These are phyloP conservation scores for Oncopodura yosiiana DNA, from an alignment of 1,140 invertebrate species.

Conservation along the genomic window DNA sequence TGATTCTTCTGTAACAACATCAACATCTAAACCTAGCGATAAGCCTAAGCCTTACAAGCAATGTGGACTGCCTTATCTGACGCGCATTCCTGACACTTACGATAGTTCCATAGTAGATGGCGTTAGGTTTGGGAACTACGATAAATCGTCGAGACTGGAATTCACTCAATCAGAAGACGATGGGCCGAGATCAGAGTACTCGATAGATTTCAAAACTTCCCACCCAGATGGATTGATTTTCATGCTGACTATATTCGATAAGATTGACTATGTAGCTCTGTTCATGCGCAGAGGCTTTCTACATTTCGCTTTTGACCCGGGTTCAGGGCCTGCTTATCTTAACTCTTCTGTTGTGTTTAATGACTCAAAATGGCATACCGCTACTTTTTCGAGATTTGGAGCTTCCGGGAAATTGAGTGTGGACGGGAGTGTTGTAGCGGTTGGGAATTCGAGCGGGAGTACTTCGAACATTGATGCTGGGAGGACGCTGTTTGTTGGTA, in stretches of 20 bases:
- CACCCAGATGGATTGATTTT: slow-evolving; percentile 71
- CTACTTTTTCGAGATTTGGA: slow-evolving; percentile 49
- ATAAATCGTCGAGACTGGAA: slow-evolving; percentile 29
- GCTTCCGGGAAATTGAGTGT: slow-evolving; percentile 54
- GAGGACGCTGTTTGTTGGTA: slow-evolving; percentile 70
- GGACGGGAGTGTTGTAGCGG: slow-evolving; percentile 50
- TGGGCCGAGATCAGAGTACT: slow-evolving; percentile 52
- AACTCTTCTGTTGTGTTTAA: slow-evolving; percentile 51
- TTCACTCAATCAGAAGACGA: slow-evolving; percentile 24
- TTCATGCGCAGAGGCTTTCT: slow-evolving; percentile 55
- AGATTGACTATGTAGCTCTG: slow-evolving; percentile 67
- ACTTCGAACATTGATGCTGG: slow-evolving; percentile 52
- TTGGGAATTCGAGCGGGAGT: slow-evolving; percentile 47
- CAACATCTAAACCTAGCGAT: no score
- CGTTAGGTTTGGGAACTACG: slow-evolving; percentile 30
- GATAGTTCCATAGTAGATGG: slow-evolving; percentile 24
- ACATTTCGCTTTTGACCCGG: slow-evolving; percentile 61
- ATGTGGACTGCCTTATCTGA: slow-evolving; percentile 26
- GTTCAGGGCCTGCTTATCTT: slow-evolving; percentile 54
- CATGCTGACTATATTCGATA: slow-evolving; percentile 54
- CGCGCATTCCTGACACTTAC: background rate
- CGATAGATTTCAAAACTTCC: slow-evolving; percentile 70
- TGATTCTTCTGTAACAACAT: no score
- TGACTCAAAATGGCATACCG: slow-evolving; percentile 78
- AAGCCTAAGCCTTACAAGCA: slow-evolving; percentile 21